These are phyloP conservation scores for Brachypterus glaber DNA, from an alignment of 2,888 invertebrate genomes.

Conservation along the genomic window DNA sequence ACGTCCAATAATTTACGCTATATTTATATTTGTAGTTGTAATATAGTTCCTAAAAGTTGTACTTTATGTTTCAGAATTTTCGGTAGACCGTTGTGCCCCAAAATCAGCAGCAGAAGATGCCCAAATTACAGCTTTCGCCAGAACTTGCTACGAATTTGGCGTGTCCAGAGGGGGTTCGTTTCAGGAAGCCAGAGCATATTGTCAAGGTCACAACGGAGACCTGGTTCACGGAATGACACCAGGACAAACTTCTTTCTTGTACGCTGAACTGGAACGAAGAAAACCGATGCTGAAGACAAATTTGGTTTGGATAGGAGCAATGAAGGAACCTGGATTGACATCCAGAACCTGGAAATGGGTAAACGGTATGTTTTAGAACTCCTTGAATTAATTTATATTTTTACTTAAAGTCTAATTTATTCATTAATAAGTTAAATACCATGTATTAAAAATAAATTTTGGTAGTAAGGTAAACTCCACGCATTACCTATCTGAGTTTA, in stretches of 20 bases:
- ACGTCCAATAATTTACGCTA: too few relatives aligned
- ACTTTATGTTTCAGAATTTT: slow-evolving; percentile 56
- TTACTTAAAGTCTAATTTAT: background rate
- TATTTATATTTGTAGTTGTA: too few relatives aligned
- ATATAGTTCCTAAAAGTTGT: too few relatives aligned
- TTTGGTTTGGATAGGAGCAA: slow-evolving; percentile 85
- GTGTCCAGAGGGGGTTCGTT: slow-evolving; percentile 74
- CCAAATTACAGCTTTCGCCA: slow-evolving; percentile 71
- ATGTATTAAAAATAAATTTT: too few relatives aligned
- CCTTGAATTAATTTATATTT: background rate
- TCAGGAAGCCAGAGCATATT: slow-evolving; percentile 68
- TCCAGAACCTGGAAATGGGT: slow-evolving; percentile 86
- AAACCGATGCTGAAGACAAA: slow-evolving; percentile 74
- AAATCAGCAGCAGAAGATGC: slow-evolving; percentile 67
- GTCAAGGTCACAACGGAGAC: slow-evolving; percentile 58
- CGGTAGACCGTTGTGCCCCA: slow-evolving; percentile 72
- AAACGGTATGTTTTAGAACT: slow-evolving; percentile 53
- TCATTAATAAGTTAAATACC: too few relatives aligned
- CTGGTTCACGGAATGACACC: slow-evolving; percentile 55
- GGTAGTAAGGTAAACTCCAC: too few relatives aligned
- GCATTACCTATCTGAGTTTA: too few relatives aligned
- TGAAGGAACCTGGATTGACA: slow-evolving; percentile 75
- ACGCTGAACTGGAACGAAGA: slow-evolving; percentile 70
- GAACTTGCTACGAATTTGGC: slow-evolving; percentile 83
- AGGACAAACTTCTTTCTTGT: slow-evolving; percentile 54